Base-by-base conservation (phyloP, 2,113 vertebrate genomes). In the Edolisoma coerulescens region DNA sequence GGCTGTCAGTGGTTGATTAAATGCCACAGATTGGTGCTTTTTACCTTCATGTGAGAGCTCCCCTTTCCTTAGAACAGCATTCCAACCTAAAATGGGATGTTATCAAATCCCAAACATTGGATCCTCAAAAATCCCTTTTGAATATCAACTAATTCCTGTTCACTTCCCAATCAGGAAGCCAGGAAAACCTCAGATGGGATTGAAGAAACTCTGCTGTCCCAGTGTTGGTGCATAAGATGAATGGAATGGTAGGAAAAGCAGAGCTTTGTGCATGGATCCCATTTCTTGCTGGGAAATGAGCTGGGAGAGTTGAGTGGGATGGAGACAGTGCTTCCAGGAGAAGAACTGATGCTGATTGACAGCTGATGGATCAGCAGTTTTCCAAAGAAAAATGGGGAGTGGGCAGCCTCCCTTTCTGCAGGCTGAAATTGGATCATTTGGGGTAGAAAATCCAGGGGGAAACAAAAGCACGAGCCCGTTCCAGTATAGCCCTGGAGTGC, bases 401-500 rank as follows among this genome's bases (percentile, higher is more conserved):
- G 30, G 82, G 54, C 86, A 75, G 60, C 3, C 60, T 64, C 17
- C 1, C 4, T 0, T 28, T 33, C 53, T 59, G 44, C 60, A 41
- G 13, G 27, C 28, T 78, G 60, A 7, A 4, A 24, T 45, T 22
- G 32, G 52, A 7, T 20, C 5, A 0, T 24, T 17, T 13, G 49
- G 71, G 44, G 44, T 2, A 11, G 26, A 37, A 79, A 85, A 53
- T 50, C 26, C 61, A 17, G 28, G 13, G 45, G 33, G 61, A 37
- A 57, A 6, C 15, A n/a, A 26, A 26, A 76, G 44, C 39, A 2
- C 0, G 3, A 30, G 41, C 42, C 21, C 6, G 0, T 45, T 32
- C 37, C 22, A 10, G 9, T 2, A 2, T 0, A 63, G 65, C 56
- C 2, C 17, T 1, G 17, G 30, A 18, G 37, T 6, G 45, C 35